These are phyloP conservation scores for Cyphomyrus discorhynchus DNA, from an alignment of 2,113 vertebrate species.

Conservation along the genomic window DNA sequence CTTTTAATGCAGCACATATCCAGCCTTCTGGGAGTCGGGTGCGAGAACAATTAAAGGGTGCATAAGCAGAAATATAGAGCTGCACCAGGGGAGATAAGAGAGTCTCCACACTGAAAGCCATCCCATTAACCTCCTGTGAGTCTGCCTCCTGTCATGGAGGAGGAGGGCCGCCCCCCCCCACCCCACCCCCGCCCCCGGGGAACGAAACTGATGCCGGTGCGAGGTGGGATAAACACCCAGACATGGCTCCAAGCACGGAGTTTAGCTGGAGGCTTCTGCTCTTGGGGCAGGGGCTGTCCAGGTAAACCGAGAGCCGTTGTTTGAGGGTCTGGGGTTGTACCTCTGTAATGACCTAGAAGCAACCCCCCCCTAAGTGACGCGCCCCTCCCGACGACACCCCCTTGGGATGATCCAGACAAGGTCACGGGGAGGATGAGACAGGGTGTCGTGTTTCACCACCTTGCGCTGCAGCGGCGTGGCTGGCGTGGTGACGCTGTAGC, in stretches of 20 bases:
- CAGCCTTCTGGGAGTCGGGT: not conserved
- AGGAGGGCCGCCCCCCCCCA: not conserved
- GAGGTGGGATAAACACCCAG: not conserved
- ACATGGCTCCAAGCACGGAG: not conserved
- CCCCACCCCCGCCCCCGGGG: not conserved
- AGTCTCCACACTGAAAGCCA: conserved; percentile 2
- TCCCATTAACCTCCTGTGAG: conserved; percentile 7
- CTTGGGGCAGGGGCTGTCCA: not conserved
- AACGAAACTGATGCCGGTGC: not conserved
- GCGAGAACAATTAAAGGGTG: conserved; percentile 3
- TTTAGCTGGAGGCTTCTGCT: not conserved
- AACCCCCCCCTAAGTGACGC: not conserved
- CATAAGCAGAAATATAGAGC: conserved; percentile 1
- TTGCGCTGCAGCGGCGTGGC: not conserved
- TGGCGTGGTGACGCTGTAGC: too few species aligned
- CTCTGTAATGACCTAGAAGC: not conserved
- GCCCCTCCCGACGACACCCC: not conserved
- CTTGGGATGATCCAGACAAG: not conserved
- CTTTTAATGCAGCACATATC: not conserved
- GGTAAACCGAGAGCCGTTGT: not conserved
- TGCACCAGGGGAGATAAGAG: not conserved
- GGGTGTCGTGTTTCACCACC: not conserved
- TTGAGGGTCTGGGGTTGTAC: not conserved
- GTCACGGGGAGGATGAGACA: not conserved
- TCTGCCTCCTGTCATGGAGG: conserved; percentile 1